Evolutionary conservation across 2,113 vertebrate species (phyloP).

Genomic region (Morphnarchus princeps): DNA sequence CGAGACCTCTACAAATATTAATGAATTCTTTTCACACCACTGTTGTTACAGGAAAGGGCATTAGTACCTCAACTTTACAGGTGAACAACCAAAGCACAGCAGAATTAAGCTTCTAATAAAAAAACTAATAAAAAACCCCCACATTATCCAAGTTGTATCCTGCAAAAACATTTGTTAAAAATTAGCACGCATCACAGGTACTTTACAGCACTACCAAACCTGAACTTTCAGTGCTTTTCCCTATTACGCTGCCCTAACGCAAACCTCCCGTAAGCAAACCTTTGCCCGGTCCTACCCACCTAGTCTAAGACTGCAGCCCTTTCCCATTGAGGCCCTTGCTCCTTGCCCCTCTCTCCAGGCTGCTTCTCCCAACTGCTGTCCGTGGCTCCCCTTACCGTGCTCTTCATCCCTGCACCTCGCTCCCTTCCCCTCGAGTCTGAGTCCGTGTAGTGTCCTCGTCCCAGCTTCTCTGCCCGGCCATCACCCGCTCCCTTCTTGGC

Average conservation of each 20-base stretch:
- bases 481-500: not conserved
- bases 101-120: not conserved
- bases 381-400: rapidly evolving
- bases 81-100: not conserved
- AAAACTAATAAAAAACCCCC: not conserved
- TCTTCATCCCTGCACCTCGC: not conserved
- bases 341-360: not conserved
- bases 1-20: not conserved
- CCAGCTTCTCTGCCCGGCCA: not conserved
- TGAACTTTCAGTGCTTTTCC: not conserved
- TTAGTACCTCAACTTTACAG: not conserved
- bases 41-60: not conserved
- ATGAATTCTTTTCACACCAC: not conserved
- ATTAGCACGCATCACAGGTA: not conserved
- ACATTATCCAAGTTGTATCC: not conserved
- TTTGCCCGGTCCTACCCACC: not conserved
- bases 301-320: rapidly evolving
- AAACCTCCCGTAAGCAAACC: not conserved
- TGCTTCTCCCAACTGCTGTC: not conserved
- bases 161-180: not conserved
- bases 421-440: not conserved
- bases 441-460: rapidly evolving
- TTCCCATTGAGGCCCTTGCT: rapidly evolving
- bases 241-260: not conserved
- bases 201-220: not conserved